A percentile compares a stretch with the other conserved stretches of the same genome.
phyloP scores from a whole-genome alignment of 2,888 invertebrate genomes.

The Drosophila kuntzei region DNA sequence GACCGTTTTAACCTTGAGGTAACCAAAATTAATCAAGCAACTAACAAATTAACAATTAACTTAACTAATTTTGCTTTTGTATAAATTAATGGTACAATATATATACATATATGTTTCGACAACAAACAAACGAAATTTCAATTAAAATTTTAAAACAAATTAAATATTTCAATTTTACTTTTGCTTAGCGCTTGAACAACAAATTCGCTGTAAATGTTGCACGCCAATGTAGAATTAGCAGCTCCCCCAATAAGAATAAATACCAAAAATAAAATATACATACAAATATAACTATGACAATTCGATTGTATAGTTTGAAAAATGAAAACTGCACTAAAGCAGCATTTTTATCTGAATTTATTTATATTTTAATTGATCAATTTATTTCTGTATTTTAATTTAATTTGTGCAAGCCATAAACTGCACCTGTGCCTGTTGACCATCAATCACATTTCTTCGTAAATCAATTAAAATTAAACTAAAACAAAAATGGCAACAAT shows the following conservation, averaged over 20 bases:
- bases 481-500: slow-evolving; percentile 16
- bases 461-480: slow-evolving; percentile 56
- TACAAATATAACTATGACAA: slow-evolving; percentile 2
- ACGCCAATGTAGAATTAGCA: slow-evolving; percentile 66
- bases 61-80: slow-evolving; percentile 32
- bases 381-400: slow-evolving; percentile 17
- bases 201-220: slow-evolving; percentile 66
- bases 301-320: slow-evolving; percentile 29
- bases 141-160: neutral
- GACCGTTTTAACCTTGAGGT: slow-evolving; percentile 97
- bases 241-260: slow-evolving; percentile 13
- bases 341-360: slow-evolving; percentile 18
- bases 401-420: slow-evolving; percentile 47
- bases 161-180: slow-evolving; percentile 27
- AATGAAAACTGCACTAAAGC: slow-evolving; percentile 40
- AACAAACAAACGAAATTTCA: neutral
- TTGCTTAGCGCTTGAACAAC: slow-evolving; percentile 46
- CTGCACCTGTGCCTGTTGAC: slow-evolving; percentile 54
- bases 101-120: neutral
- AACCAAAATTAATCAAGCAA: slow-evolving; percentile 85
- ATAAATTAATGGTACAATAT: slow-evolving; percentile 35
- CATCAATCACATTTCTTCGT: slow-evolving; percentile 48
- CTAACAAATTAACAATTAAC: slow-evolving; percentile 35
- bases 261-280: neutral
- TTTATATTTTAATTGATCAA: slow-evolving; percentile 17